Conservation (phyloP, 2,888 invertebrate species). For the Trissolcus japonicus region DNA sequence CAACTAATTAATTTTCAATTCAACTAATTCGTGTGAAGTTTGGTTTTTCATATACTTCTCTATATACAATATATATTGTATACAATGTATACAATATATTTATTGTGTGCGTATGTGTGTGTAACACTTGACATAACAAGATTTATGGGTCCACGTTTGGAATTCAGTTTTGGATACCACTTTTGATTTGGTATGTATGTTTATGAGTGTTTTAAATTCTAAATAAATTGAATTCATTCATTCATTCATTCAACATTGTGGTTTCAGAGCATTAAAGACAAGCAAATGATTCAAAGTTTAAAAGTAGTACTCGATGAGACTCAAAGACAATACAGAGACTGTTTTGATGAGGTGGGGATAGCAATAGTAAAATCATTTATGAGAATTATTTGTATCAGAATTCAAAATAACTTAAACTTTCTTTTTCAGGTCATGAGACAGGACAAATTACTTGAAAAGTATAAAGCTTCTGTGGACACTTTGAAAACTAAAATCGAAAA, state of each 20-base stretch:
- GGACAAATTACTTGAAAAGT: conserved; percentile 67
- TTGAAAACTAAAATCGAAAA: conserved; percentile 65
- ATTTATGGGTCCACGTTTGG: conserved; percentile 4
- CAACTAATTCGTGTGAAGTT: conserved; percentile 31
- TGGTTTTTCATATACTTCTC: neutral
- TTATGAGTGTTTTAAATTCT: neutral
- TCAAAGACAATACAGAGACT: conserved; percentile 70
- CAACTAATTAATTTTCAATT: conserved; percentile 15
- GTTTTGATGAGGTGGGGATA: conserved; percentile 67
- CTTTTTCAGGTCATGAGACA: conserved; percentile 68
- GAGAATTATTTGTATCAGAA: too few relatives aligned
- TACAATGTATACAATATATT: too few relatives aligned
- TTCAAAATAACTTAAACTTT: too few relatives aligned
- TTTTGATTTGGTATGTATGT: conserved; percentile 13
- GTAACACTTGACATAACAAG: conserved; percentile 10
- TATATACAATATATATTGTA: too few relatives aligned
- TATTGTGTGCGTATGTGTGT: conserved; percentile 5
- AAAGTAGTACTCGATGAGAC: conserved; percentile 66
- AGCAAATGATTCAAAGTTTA: conserved; percentile 65
- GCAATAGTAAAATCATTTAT: neutral
- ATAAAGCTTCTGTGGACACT: conserved; percentile 66
- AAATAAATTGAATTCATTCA: too few relatives aligned
- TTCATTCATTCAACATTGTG: too few relatives aligned
- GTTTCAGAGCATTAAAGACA: conserved; percentile 67
- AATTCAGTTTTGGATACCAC: conserved; percentile 16